phyloP scores from a whole-genome alignment of 2,113 vertebrate species.

The Ciconia maguari region DNA sequence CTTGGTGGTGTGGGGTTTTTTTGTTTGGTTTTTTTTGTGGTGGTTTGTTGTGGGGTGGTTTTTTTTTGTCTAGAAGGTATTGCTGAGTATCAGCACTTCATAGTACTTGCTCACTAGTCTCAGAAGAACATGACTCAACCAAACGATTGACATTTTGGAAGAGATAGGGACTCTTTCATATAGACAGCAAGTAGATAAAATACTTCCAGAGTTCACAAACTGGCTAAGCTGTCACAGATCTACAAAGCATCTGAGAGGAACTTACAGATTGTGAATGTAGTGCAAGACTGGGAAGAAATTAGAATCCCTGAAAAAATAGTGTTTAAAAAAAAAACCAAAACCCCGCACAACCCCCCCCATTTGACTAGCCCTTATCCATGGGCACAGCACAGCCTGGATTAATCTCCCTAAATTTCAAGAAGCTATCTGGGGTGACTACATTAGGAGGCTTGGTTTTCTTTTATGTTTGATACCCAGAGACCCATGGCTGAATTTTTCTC shows the following conservation, averaged over 20 bases:
- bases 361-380: background rate
- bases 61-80: background rate
- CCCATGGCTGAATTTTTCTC: background rate
- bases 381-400: background rate
- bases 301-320: background rate
- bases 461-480: background rate
- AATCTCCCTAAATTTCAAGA: background rate
- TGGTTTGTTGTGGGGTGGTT: too few relatives aligned
- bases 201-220: background rate
- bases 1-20: too few relatives aligned
- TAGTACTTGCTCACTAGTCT: background rate
- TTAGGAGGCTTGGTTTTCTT: background rate
- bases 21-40: background rate
- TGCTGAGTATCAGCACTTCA: background rate
- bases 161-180: accelerated
- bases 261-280: background rate
- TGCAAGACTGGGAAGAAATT: background rate
- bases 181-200: background rate
- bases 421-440: background rate
- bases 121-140: background rate
- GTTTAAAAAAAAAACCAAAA: background rate
- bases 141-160: background rate
- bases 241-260: background rate
- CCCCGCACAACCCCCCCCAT: accelerated
- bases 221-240: background rate